These are phyloP conservation scores for Bemisia tabaci DNA, from an alignment of 1,140 invertebrate species.

Conservation along the genomic window DNA sequence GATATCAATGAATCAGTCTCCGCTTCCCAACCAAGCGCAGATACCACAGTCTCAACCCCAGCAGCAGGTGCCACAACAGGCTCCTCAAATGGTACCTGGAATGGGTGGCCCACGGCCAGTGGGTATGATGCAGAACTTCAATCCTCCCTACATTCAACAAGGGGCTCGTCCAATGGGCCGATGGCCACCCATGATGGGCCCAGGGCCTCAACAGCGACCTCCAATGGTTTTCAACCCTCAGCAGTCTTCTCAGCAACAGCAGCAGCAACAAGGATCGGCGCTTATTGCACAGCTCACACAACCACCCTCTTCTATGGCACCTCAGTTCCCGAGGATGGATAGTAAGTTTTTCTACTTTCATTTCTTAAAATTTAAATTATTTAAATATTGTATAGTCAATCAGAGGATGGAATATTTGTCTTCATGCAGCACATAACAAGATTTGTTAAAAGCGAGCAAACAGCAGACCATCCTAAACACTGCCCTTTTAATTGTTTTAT, in stretches of 20 bases:
- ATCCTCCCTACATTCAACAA: not conserved
- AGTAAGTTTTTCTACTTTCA: constrained; percentile 22
- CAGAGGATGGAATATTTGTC: no score
- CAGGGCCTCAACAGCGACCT: constrained; percentile 23
- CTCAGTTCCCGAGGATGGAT: constrained; percentile 25
- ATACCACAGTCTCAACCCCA: constrained; percentile 1
- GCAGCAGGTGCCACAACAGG: constrained; percentile 5
- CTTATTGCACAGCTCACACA: constrained; percentile 53
- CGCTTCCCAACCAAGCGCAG: not conserved
- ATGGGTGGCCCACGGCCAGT: not conserved
- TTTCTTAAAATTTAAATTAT: not conserved
- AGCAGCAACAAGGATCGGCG: constrained; percentile 33
- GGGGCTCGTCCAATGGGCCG: not conserved
- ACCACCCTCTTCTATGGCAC: constrained; percentile 40
- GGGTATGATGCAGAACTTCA: not conserved
- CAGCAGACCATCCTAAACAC: no score
- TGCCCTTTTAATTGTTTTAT: no score
- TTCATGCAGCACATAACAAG: no score
- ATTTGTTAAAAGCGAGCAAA: no score
- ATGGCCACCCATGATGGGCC: constrained; percentile 23
- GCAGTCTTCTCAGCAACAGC: constrained; percentile 20
- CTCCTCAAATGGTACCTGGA: not conserved
- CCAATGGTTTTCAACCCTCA: constrained; percentile 6
- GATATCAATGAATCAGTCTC: not conserved
- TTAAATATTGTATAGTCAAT: not conserved